Conservation (phyloP, 2,797 vertebrate genomes). For the Urosaurus nigricauda region DNA sequence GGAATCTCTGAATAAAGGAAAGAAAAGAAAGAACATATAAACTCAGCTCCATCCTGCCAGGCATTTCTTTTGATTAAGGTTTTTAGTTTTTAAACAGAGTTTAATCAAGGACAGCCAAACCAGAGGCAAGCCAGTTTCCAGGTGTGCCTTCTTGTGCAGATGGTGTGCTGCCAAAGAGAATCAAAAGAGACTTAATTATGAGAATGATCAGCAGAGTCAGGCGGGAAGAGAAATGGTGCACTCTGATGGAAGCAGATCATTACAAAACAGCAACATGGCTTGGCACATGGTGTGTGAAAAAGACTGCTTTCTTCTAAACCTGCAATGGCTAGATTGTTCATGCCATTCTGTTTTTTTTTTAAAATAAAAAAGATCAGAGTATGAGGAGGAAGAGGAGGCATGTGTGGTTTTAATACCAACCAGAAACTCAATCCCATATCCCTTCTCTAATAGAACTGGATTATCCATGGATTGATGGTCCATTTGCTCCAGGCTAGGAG, state of each 20-base stretch:
- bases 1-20: slow-evolving; percentile 51
- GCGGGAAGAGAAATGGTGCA: slow-evolving; percentile 59
- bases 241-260: slow-evolving; percentile 67
- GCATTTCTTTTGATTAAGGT: slow-evolving; percentile 68
- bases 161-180: slow-evolving; percentile 71
- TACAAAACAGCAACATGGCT: slow-evolving; percentile 55
- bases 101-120: slow-evolving; percentile 74
- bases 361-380: too few species aligned
- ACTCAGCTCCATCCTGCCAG: slow-evolving; percentile 48
- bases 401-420: too few species aligned
- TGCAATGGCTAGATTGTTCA: slow-evolving; percentile 27
- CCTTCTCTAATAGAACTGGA: too few species aligned
- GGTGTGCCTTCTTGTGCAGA: slow-evolving; percentile 70
- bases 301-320: slow-evolving; percentile 57
- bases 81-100: slow-evolving; percentile 65
- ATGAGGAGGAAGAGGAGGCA: too few species aligned
- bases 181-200: slow-evolving; percentile 71
- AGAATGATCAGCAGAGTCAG: slow-evolving; percentile 67
- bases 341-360: neutral
- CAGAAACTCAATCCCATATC: too few species aligned
- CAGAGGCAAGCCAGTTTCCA: slow-evolving; percentile 68
- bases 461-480: too few species aligned
- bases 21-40: slow-evolving; percentile 24
- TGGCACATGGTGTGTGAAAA: slow-evolving; percentile 46
- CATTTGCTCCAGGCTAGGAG: too few species aligned